A percentile compares a stretch with the other conserved stretches of the same genome.
phyloP scores from a whole-genome alignment of 2,888 invertebrate species.

The Bembecia ichneumoniformis region DNA sequence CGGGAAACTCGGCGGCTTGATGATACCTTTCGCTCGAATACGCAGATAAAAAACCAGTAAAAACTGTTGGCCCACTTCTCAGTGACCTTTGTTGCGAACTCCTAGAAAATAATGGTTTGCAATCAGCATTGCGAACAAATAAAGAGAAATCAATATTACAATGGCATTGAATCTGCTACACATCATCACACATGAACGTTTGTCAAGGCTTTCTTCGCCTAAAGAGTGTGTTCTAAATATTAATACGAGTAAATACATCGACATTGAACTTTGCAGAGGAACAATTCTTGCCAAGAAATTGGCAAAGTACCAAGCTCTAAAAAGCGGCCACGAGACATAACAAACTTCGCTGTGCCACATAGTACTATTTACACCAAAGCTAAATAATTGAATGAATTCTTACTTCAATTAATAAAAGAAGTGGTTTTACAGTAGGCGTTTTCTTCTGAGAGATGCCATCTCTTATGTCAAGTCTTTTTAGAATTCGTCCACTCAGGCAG shows the following conservation, averaged over 20 bases:
- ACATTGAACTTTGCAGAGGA: slow-evolving; percentile 52
- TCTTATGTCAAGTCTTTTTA: no score
- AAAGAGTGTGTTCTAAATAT: not conserved
- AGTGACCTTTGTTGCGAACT: slow-evolving; percentile 59
- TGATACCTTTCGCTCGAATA: slow-evolving; percentile 67
- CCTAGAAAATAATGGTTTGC: slow-evolving; percentile 22
- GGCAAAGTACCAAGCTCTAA: slow-evolving; percentile 47
- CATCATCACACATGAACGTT: not conserved
- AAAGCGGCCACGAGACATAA: not conserved
- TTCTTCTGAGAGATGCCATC: no score
- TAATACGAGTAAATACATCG: slow-evolving; percentile 15
- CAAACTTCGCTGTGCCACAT: not conserved
- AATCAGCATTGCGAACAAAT: not conserved
- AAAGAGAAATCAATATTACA: not conserved
- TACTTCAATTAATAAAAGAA: no score
- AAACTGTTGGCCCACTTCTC: slow-evolving; percentile 60
- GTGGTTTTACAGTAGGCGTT: no score
- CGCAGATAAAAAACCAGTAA: slow-evolving; percentile 52
- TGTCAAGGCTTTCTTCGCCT: not conserved
- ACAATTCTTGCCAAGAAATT: slow-evolving; percentile 39
- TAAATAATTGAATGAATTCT: no score
- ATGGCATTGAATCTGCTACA: not conserved
- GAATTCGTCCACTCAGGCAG: no score
- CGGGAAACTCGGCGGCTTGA: slow-evolving; percentile 46
- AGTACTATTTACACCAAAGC: no score